phyloP scores from a whole-genome alignment of 2,113 vertebrate genomes.

The Murina feae region DNA sequence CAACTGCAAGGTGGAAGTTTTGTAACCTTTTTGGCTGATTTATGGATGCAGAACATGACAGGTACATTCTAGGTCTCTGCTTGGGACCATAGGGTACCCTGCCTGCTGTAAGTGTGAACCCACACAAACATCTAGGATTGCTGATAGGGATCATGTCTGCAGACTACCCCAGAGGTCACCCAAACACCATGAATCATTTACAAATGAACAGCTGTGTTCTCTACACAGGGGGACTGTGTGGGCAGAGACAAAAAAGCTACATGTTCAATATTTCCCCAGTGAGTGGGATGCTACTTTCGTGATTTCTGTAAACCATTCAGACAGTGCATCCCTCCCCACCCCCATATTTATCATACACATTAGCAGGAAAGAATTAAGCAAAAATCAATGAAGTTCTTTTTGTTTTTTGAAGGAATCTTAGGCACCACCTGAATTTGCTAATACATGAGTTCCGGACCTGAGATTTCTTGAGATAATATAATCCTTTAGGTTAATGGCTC shows the following conservation, averaged over 20 bases:
- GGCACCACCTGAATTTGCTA: not conserved
- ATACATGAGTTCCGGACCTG: not conserved
- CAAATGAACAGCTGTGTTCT: constrained; percentile 42
- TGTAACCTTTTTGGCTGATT: constrained; percentile 61
- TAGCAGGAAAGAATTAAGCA: not conserved
- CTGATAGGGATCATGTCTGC: not conserved
- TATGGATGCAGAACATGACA: constrained; percentile 41
- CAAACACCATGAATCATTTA: constrained; percentile 3
- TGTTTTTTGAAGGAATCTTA: not conserved
- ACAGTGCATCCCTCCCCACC: not conserved
- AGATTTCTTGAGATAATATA: not conserved
- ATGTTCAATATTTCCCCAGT: not conserved
- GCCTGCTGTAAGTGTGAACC: constrained; percentile 40
- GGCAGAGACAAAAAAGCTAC: not conserved
- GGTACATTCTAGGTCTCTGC: constrained; percentile 45
- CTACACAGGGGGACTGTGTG: not conserved
- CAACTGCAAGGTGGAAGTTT: constrained; percentile 44
- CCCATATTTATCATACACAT: not conserved
- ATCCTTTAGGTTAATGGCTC: not conserved
- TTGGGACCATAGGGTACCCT: not conserved
- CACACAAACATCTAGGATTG: constrained; percentile 37
- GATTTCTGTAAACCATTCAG: not conserved
- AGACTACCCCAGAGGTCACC: constrained; percentile 33
- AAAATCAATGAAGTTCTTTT: not conserved
- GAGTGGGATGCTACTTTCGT: constrained; percentile 29